phyloP scores from a whole-genome alignment of 2,888 invertebrate genomes.

The Plagiodera versicolora region DNA sequence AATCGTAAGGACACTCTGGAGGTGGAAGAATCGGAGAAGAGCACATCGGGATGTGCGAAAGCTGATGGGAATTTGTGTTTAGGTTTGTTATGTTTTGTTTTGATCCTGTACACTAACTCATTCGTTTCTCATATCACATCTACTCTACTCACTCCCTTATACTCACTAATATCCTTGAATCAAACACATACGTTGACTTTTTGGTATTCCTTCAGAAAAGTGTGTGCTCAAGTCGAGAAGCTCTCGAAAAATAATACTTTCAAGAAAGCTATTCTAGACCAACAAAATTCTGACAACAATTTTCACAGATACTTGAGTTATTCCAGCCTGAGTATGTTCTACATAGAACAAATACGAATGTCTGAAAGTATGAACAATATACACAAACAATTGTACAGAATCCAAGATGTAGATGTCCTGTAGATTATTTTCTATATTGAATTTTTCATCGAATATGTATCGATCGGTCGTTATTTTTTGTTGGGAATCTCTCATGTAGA shows the following conservation, averaged over 20 bases:
- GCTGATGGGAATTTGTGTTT: conserved; percentile 51
- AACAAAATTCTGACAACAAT: conserved; percentile 52
- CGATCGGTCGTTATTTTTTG: conserved; percentile 16
- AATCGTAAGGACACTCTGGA: conserved; percentile 49
- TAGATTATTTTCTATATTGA: conserved; percentile 22
- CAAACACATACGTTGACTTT: conserved; percentile 9
- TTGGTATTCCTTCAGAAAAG: conserved; percentile 4
- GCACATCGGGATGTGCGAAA: conserved; percentile 50
- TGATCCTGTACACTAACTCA: conserved; percentile 42
- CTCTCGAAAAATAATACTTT: conserved; percentile 11
- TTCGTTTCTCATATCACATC: conserved; percentile 17
- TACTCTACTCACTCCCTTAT: conserved; percentile 40
- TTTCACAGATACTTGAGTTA: conserved; percentile 41
- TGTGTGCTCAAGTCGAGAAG: conserved; percentile 3
- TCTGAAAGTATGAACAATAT: conserved; percentile 24
- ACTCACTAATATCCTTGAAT: conserved; percentile 38
- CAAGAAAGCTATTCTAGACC: conserved; percentile 27
- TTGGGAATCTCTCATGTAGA: conserved; percentile 16
- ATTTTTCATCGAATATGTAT: conserved; percentile 21
- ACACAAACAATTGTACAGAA: conserved; percentile 30
- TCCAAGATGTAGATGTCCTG: conserved; percentile 19
- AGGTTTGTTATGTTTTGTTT: conserved; percentile 54
- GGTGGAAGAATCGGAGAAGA: conserved; percentile 47
- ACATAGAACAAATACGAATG: conserved; percentile 18
- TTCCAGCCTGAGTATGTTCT: conserved; percentile 13